Conservation (phyloP, 2,113 vertebrate species). For the Microtus pennsylvanicus region DNA sequence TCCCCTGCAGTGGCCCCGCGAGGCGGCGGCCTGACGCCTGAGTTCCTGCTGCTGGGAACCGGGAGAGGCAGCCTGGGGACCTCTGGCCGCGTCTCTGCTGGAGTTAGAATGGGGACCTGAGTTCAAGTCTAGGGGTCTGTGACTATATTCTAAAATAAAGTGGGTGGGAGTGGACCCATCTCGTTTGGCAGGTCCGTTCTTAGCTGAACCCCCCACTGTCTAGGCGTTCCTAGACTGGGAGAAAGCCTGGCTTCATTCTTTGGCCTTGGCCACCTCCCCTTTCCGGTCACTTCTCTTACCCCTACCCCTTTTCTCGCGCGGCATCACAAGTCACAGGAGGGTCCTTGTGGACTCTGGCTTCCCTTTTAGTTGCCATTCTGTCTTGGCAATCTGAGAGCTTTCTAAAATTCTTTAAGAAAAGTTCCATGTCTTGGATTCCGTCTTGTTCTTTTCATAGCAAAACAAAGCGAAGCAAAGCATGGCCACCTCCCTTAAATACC, state of each 20-base stretch:
- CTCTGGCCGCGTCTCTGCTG: background rate
- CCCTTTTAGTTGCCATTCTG: background rate
- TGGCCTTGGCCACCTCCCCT: background rate
- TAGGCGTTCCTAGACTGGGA: background rate
- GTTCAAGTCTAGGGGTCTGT: background rate
- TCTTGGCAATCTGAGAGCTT: background rate
- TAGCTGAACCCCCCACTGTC: background rate
- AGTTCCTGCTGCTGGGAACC: background rate
- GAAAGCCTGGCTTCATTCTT: background rate
- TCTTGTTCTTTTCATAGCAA: constrained; percentile 33
- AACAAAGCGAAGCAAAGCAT: background rate
- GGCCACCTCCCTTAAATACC: background rate
- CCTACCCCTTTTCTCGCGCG: no score
- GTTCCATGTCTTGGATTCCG: background rate
- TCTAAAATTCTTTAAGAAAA: background rate
- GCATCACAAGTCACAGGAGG: background rate
- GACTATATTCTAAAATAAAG: background rate
- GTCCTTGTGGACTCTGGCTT: background rate
- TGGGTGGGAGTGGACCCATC: background rate
- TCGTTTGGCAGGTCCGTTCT: background rate
- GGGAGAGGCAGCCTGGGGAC: background rate
- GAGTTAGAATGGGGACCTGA: background rate
- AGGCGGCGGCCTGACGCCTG: background rate
- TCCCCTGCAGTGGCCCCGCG: background rate
- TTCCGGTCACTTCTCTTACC: no score